Evolutionary conservation across 2,888 invertebrate genomes (phyloP), one percentile per base, ranked within the genome.

Genomic region (Cacoxenus indagator): DNA sequence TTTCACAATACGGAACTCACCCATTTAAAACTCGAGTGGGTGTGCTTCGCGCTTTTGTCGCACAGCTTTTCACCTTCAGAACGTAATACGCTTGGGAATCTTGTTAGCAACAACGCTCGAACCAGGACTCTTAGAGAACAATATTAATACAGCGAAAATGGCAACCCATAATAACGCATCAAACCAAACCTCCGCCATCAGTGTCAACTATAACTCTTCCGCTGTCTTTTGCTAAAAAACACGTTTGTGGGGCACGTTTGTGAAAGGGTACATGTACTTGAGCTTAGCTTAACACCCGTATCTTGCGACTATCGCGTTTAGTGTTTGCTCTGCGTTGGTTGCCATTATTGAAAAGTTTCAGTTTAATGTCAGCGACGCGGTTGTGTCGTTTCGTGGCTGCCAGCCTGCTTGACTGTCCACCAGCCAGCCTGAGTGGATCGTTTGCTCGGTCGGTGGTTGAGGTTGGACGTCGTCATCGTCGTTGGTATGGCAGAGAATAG

Each of bases 51-150:
- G 55, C 11, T n/a, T 57, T 62, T 24, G 24, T 78, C 80, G 81
- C 82, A 82, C 80, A 78, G 80, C 73, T 74, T 77, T 76, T 82
- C 82, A 81, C 82, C 78, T 81, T 73, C 74, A 72, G 77, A 83
- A 84, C 85, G 84, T 81, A 82, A 84, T 84, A 75, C 85, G 74
- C 83, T 68, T 51, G 84, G 82, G 85, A 84, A 75, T 80, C 78
- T 74, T 83, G 84, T 78, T 84, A 83, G 83, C 84, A 77, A 71
- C 48, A 4, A 6, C 17, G 2, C 26, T 14, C 9, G 55, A 11
- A 24, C 11, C 11, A 26, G 27, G 24, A 11, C 24, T 55, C 4
- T 19, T n/a, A 26, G 55, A 26, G 17, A 84, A 85, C 84, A 84
- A 83, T 83, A 85, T 84, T 83, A 85, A 85, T 85, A 84, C 70